Percentiles rank a stretch among this genome's conserved stretches.
Evolutionary conservation across 2,888 invertebrate genomes (phyloP).

Genomic region (Plebejus melissa): DNA sequence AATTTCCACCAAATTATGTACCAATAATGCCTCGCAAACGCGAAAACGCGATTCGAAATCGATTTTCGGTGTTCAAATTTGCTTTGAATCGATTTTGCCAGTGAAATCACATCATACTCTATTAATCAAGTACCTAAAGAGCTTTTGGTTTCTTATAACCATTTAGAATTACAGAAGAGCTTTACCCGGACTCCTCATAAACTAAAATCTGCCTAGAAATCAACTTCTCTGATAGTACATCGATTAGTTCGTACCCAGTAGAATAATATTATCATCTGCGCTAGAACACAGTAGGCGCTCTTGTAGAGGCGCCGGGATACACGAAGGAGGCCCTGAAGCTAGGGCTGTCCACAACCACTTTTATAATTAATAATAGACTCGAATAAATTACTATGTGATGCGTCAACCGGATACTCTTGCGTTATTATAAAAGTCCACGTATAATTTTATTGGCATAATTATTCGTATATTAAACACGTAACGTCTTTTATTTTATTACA

Average conservation of each 20-base stretch:
- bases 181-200: not conserved
- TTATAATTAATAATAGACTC: constrained; percentile 65
- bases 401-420: constrained; percentile 34
- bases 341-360: constrained; percentile 68
- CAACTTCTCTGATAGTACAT: not conserved
- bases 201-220: too few species aligned
- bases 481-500: not conserved
- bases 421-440: constrained; percentile 21
- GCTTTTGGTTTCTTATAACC: not conserved
- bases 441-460: constrained; percentile 32
- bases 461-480: constrained; percentile 28
- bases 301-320: constrained; percentile 69
- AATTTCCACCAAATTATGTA: constrained; percentile 37
- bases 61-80: constrained; percentile 21
- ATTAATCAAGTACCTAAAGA: not conserved
- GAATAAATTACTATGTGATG: constrained; percentile 37
- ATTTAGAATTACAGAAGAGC: not conserved
- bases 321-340: constrained; percentile 67
- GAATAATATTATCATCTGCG: constrained; percentile 49
- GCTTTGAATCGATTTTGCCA: constrained; percentile 19
- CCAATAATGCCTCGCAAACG: not conserved
- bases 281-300: constrained; percentile 65
- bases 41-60: constrained; percentile 1
- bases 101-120: not conserved
- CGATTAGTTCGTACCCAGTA: constrained; percentile 34